phyloP scores from a whole-genome alignment of 1,140 invertebrate species.

The Gonatopus flavifemur region DNA sequence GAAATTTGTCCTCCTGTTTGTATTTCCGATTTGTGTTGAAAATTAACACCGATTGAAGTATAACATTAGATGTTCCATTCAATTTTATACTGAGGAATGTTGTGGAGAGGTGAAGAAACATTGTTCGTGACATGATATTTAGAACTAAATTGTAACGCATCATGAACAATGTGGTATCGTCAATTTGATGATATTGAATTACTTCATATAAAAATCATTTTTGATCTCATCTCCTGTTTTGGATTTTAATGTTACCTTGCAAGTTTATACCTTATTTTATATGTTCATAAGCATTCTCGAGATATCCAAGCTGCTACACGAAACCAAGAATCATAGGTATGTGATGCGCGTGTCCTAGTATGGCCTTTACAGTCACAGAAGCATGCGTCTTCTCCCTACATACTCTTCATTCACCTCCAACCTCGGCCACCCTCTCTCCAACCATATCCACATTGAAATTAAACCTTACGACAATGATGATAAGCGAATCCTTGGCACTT shows the following conservation, averaged over 20 bases:
- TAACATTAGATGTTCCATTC: too few relatives aligned
- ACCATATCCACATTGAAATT: background rate
- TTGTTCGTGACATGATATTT: too few relatives aligned
- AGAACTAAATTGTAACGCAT: too few relatives aligned
- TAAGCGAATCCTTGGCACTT: slow-evolving; percentile 23
- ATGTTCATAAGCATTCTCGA: slow-evolving; percentile 38
- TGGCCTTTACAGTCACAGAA: slow-evolving; percentile 43
- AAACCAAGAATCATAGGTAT: slow-evolving; percentile 46
- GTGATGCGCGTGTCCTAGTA: slow-evolving; percentile 39
- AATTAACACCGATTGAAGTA: too few relatives aligned
- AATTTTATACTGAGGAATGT: too few relatives aligned
- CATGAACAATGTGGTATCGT: too few relatives aligned
- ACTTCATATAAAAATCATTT: background rate
- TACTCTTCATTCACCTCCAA: slow-evolving; percentile 15
- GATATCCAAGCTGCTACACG: slow-evolving; percentile 36
- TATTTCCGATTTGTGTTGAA: too few relatives aligned
- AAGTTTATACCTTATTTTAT: background rate
- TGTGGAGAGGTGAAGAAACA: too few relatives aligned
- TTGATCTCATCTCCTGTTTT: background rate
- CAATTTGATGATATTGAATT: slow-evolving; percentile 8
- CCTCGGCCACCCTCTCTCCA: slow-evolving; percentile 7
- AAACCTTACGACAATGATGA: too few relatives aligned
- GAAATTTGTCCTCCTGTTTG: too few relatives aligned
- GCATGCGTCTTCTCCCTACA: slow-evolving; percentile 41
- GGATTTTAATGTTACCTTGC: too few relatives aligned